Evolutionary conservation across 2,888 invertebrate species (phyloP).

Genomic region (Athripsodes cinereus): DNA sequence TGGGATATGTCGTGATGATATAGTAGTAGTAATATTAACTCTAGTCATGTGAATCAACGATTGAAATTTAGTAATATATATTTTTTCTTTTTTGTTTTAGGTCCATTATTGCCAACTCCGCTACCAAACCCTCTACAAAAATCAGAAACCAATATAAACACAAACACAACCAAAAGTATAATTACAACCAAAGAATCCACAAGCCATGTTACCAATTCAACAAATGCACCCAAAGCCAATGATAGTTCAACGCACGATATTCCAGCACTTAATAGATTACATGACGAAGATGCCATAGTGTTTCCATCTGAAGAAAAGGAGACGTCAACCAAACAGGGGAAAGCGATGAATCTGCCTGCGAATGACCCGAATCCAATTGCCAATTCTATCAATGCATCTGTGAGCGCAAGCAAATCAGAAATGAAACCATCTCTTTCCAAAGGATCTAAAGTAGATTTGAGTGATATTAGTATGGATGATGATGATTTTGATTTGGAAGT

Average conservation of each 20-base stretch:
- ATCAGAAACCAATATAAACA: neutral
- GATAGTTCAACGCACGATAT: slow-evolving; percentile 4
- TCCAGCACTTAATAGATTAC: slow-evolving; percentile 10
- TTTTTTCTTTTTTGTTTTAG: too few species aligned
- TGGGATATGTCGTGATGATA: too few species aligned
- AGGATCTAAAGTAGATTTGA: slow-evolving; percentile 53
- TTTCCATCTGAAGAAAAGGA: slow-evolving; percentile 2
- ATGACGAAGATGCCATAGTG: slow-evolving; percentile 7
- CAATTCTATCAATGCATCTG: slow-evolving; percentile 17
- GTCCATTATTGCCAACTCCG: slow-evolving; percentile 23
- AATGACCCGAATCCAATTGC: slow-evolving; percentile 16
- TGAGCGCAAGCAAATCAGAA: neutral
- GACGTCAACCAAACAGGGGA: slow-evolving; percentile 17
- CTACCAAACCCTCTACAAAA: slow-evolving; percentile 7
- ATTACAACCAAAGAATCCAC: slow-evolving; percentile 10
- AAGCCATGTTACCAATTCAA: slow-evolving; percentile 1
- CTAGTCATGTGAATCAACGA: too few species aligned
- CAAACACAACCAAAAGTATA: neutral
- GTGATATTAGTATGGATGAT: slow-evolving; percentile 70
- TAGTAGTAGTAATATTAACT: too few species aligned
- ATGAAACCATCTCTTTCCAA: slow-evolving; percentile 30
- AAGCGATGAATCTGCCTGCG: slow-evolving; percentile 21
- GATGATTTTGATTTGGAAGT: slow-evolving; percentile 41
- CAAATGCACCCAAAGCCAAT: neutral
- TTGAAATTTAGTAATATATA: too few species aligned